phyloP scores from a whole-genome alignment of 37 sponge, comb jelly and placozoan genomes.

The Chondrosia reniformis region DNA sequence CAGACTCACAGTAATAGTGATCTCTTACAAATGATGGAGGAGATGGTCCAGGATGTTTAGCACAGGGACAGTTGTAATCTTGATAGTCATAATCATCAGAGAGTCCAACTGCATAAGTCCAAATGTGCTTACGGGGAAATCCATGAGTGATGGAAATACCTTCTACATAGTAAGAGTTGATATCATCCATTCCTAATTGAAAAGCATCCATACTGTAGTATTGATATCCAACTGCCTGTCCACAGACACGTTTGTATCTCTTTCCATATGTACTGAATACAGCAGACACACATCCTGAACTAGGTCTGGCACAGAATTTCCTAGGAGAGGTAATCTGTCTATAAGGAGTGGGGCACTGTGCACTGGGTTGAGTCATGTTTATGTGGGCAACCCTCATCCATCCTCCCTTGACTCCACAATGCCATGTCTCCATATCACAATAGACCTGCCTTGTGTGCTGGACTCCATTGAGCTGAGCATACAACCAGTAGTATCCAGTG shows the following conservation, averaged over 20 bases:
- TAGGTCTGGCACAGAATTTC: constrained; percentile 2
- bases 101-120: constrained; percentile 11
- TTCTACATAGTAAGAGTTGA: not conserved
- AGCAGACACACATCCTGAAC: not conserved
- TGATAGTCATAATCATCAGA: not conserved
- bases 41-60: not conserved
- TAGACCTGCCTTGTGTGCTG: not conserved
- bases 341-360: not conserved
- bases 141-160: constrained; percentile 14
- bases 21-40: not conserved
- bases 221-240: constrained; percentile 17
- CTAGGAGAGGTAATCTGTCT: not conserved
- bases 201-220: not conserved
- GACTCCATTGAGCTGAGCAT: not conserved
- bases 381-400: constrained; percentile 10
- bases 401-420: not conserved
- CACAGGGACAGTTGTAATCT: not conserved
- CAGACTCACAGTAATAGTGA: constrained; percentile 21
- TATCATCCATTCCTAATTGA: not conserved
- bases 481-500: constrained; percentile 4
- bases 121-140: constrained; percentile 2
- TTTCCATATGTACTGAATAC: not conserved
- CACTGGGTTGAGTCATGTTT: constrained; percentile 9
- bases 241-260: constrained; percentile 9
- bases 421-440: not conserved